Conservation (phyloP, 2,888 invertebrate species). For the Athetis lepigone region DNA sequence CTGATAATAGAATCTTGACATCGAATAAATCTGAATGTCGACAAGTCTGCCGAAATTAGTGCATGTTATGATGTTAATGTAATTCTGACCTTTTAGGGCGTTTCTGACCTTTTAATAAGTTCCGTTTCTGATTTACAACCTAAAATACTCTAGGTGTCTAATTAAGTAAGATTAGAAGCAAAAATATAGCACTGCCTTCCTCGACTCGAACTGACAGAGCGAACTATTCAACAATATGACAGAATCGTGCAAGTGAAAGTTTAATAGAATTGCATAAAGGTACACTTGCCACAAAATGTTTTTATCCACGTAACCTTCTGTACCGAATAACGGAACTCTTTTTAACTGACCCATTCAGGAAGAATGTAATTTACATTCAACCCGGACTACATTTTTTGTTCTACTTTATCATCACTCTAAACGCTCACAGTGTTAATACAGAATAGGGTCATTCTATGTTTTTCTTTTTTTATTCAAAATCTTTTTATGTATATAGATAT, state of each 20-base stretch:
- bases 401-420: background rate
- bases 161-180: slow-evolving; percentile 19
- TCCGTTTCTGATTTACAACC: background rate
- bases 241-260: slow-evolving; percentile 83
- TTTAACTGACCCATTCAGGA: slow-evolving; percentile 52
- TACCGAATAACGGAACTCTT: slow-evolving; percentile 65
- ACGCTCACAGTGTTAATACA: slow-evolving; percentile 15
- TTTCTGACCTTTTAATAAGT: background rate
- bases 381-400: slow-evolving; percentile 14
- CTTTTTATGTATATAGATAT: slow-evolving; percentile 17
- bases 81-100: background rate
- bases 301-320: slow-evolving; percentile 60
- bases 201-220: slow-evolving; percentile 37
- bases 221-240: slow-evolving; percentile 70
- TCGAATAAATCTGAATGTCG: background rate
- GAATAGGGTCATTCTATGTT: slow-evolving; percentile 1
- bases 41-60: background rate
- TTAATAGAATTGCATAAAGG: slow-evolving; percentile 75
- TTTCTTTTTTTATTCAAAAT: slow-evolving; percentile 17
- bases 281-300: slow-evolving; percentile 75
- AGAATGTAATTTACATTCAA: slow-evolving; percentile 46
- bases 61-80: background rate
- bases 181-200: slow-evolving; percentile 33
- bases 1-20: background rate
- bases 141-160: slow-evolving; percentile 4